phyloP scores from a whole-genome alignment of 2,113 vertebrate species.

The Brachirus orientalis region DNA sequence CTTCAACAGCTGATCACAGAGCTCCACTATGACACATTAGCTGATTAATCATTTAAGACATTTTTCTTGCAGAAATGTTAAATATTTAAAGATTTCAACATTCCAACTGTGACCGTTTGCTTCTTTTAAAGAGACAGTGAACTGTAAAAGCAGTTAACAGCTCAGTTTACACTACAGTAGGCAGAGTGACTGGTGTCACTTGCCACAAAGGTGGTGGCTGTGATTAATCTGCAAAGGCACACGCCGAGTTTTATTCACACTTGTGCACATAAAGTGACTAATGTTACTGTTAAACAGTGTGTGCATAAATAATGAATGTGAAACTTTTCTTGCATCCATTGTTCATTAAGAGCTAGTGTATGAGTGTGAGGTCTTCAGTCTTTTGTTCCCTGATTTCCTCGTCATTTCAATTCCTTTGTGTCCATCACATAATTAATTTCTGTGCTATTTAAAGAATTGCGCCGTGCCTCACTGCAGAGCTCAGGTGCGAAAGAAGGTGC shows the following conservation, averaged over 20 bases:
- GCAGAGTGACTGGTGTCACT: conserved; percentile 30
- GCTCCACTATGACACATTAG: not conserved
- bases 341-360: not conserved
- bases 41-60: not conserved
- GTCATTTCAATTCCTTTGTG: too few relatives aligned
- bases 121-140: conserved; percentile 11
- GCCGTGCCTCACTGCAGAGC: not conserved
- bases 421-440: not conserved
- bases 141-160: conserved; percentile 10
- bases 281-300: conserved; percentile 4
- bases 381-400: not conserved
- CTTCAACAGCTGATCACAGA: not conserved
- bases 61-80: not conserved
- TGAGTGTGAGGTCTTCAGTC: not conserved
- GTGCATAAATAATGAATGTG: not conserved
- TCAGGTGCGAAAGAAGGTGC: conserved; percentile 9
- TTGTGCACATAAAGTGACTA: not conserved
- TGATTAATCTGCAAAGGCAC: conserved; percentile 13
- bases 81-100: not conserved
- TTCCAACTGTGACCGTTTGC: too few relatives aligned
- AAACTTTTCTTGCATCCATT: too few relatives aligned
- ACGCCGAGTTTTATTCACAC: conserved; percentile 9
- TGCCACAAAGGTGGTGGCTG: conserved; percentile 12
- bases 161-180: conserved; percentile 22
- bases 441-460: not conserved